These are phyloP conservation scores for Elegia similella DNA, from an alignment of 2,888 invertebrate species.

Conservation along the genomic window DNA sequence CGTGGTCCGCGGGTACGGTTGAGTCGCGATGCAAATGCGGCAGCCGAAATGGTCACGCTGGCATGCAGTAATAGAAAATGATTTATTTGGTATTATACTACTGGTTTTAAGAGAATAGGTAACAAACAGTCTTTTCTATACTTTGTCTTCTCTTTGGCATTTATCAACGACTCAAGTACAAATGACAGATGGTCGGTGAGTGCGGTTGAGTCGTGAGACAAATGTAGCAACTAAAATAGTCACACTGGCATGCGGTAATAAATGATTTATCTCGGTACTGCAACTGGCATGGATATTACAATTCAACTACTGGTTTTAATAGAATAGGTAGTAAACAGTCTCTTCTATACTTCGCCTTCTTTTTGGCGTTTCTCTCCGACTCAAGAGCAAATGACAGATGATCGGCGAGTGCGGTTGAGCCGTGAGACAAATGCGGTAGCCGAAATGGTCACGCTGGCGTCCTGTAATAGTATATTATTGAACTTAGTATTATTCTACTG, in stretches of 20 bases:
- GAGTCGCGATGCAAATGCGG: conserved; percentile 71
- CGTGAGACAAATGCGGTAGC: conserved; percentile 17
- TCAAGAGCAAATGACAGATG: no score
- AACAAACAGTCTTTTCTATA: no score
- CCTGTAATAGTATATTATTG: conserved; percentile 38
- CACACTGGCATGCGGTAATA: no score
- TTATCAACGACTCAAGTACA: conserved; percentile 49
- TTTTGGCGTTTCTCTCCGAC: no score
- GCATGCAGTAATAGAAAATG: conserved; percentile 44
- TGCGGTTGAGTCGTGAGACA: conserved; percentile 72
- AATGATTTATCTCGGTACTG: no score
- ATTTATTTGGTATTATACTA: neutral
- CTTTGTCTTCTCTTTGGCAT: no score
- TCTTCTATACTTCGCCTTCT: no score
- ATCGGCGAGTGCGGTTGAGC: no score
- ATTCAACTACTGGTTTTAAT: no score
- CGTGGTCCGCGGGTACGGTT: conserved; percentile 65
- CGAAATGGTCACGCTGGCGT: conserved; percentile 29
- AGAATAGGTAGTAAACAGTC: no score
- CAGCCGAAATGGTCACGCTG: conserved; percentile 19
- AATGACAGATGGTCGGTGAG: conserved; percentile 64
- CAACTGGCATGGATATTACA: no score
- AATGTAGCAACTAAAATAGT: conserved; percentile 44
- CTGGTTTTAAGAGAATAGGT: neutral
- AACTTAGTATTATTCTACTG: neutral